Evolutionary conservation across 2,797 vertebrate species (phyloP), one percentile per base, ranked within the genome.

Genomic region (Myiotriccus ornatus): DNA sequence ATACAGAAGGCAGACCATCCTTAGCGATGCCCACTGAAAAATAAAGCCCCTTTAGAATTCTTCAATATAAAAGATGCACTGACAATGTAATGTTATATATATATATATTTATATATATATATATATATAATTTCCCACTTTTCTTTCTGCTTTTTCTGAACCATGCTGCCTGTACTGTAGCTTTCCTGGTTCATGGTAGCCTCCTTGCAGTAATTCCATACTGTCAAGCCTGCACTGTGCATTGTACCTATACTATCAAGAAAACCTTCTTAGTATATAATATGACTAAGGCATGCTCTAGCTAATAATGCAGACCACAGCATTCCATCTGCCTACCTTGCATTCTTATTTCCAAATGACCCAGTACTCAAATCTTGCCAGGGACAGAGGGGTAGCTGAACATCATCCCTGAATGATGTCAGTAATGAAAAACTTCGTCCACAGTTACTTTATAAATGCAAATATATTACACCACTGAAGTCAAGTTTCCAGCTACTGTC

Each of bases 1-100:
- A 98, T 97, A 95, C 98, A 97, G 95, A 98, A 98, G 97, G 97
- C 97, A 86, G 88, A 92, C 16, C 96, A 97, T 89, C 98, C 98
- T 95, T 97, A 98, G 95, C 73, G 46, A 67, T 3, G 21, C 43
- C 67, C 47, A 20, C 50, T 88, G 84, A 50, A 73, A 87, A 84
- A 56, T 47, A 97, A 93, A 94, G 64, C 49, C 78, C 86, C 65
- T 92, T 91, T 93, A 97, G 75, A 89, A 79, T 84, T 91, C 71
- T 89, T 85, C 67, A 82, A 41, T 70, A 92, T 79, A 50, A 91
- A 97, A 86, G 81, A 96, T 97, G 95, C 97, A 97, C 97, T 97
- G 97, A 97, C 87, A 81, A 95, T 96, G 90, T 92, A 84, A 86
- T 49, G 46, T 47, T 50, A 87, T 84, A 95, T 87, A 59, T 19